Conservation (phyloP, 2,888 invertebrate species). For the Sarcophaga caerulescens region DNA sequence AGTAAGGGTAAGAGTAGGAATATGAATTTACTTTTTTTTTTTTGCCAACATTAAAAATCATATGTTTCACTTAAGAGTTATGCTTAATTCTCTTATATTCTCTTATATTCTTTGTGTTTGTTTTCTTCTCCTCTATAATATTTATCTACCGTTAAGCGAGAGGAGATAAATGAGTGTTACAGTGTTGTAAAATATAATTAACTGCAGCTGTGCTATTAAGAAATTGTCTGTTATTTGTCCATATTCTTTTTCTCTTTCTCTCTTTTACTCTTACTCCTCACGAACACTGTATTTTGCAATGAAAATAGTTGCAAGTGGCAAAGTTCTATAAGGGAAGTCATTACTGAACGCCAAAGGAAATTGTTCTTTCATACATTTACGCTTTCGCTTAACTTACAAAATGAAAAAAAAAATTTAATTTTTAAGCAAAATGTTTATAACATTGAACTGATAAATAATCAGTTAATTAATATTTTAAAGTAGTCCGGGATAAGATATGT, state of each 20-base stretch:
- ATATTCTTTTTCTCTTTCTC: not conserved
- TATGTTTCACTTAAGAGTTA: slow-evolving; percentile 60
- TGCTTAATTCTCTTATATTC: slow-evolving; percentile 22
- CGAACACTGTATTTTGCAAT: not conserved
- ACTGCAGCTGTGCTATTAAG: slow-evolving; percentile 62
- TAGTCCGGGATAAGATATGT: too few relatives aligned
- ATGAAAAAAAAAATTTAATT: too few relatives aligned
- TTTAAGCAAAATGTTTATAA: too few relatives aligned
- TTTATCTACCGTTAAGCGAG: slow-evolving; percentile 45
- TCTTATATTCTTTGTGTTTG: slow-evolving; percentile 14
- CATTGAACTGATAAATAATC: too few relatives aligned
- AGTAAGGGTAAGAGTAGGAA: too few relatives aligned
- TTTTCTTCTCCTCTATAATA: not conserved
- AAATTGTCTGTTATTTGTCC: slow-evolving; percentile 42
- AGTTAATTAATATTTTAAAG: too few relatives aligned
- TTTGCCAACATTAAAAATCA: slow-evolving; percentile 25
- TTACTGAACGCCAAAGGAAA: slow-evolving; percentile 9
- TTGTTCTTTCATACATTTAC: not conserved
- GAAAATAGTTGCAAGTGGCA: slow-evolving; percentile 19
- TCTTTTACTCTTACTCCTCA: too few relatives aligned
- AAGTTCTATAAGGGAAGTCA: slow-evolving; percentile 9
- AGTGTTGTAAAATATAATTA: slow-evolving; percentile 57
- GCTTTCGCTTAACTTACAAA: too few relatives aligned
- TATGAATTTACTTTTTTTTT: too few relatives aligned
- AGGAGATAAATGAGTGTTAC: slow-evolving; percentile 56